Evolutionary conservation across 2,888 invertebrate species (phyloP).

Genomic region (Pardosa pseudoannulata): DNA sequence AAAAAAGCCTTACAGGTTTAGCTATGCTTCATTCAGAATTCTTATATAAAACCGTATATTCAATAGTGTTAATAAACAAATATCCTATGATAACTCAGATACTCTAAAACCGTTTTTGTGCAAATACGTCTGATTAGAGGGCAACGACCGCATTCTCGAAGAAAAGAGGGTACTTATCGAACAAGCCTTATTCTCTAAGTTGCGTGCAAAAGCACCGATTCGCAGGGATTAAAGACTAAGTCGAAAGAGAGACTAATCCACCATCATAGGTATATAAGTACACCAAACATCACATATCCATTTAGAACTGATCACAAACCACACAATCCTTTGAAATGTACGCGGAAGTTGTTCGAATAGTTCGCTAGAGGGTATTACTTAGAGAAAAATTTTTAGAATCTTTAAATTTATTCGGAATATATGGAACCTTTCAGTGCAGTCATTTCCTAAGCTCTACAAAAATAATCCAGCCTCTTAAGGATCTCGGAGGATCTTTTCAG

Average conservation of each 20-base stretch:
- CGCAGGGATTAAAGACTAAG: background rate
- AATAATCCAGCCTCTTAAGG: background rate
- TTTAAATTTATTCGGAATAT: background rate
- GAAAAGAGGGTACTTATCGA: background rate
- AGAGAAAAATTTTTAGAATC: background rate
- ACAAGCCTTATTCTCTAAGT: background rate
- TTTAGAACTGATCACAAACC: background rate
- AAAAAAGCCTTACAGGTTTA: no score
- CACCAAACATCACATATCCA: background rate
- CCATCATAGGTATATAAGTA: background rate
- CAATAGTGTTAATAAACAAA: no score
- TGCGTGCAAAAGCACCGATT: background rate
- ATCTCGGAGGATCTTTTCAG: no score
- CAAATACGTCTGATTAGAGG: background rate
- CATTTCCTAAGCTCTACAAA: background rate
- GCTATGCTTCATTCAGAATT: no score
- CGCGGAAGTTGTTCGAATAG: background rate
- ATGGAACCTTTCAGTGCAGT: background rate
- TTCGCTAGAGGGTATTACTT: background rate
- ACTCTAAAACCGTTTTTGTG: no score
- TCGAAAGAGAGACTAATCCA: background rate
- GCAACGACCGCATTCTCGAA: background rate
- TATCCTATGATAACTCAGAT: no score
- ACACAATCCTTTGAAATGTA: background rate
- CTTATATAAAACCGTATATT: no score